Evolutionary conservation across 92 coral and sea anemone genomes (phyloP), one percentile per base, ranked within the genome.

Genomic region (Actinostola sp.): DNA sequence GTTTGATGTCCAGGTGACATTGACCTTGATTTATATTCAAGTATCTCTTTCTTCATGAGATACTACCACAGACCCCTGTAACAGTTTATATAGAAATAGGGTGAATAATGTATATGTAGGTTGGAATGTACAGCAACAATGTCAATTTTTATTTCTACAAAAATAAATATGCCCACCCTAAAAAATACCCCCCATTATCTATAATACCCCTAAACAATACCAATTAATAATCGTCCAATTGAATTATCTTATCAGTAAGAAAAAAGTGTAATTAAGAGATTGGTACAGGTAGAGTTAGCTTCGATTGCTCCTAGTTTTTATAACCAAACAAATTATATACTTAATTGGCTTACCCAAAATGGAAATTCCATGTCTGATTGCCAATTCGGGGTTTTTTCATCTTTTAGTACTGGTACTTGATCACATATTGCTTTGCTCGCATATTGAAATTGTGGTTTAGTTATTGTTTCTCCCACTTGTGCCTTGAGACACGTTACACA

Each of bases 401-500:
- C 81, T 36, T 31, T 49, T 69, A 75, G 51, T 62, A 46, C 64
- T 29, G 81, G 72, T 30, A 64, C 72, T 41, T 61, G 71, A 24
- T 29, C 61, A 46, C 81, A 63, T 26, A 63, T 75, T 27, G 48
- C 0, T 60, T 36, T 71, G 51, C 76, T 71, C 33, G 76, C 80
- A 29, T 61, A 38, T n/a, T 45, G 60, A 39, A 74, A 62, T 17
- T 53, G 45, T 42, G 51, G 59, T 38, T 32, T 67, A 38, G 56
- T 24, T 74, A 74, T 63, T 19, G n/a, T 44, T 56, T 74, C 66
- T 49, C 67, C 72, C 10, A 16, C 32, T 71, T 72, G 38, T 10
- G 79, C 79, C 27, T 80, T 60, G 14, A 80, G 67, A 38, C 85
- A 80, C 1, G 78, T 56, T 16, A 80, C 85, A 43, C 79, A 71